Percentiles rank a stretch among this genome's conserved stretches.
These are phyloP conservation scores for Drosophila mimetica DNA, from an alignment of 2,888 invertebrate species.

Conservation along the genomic window DNA sequence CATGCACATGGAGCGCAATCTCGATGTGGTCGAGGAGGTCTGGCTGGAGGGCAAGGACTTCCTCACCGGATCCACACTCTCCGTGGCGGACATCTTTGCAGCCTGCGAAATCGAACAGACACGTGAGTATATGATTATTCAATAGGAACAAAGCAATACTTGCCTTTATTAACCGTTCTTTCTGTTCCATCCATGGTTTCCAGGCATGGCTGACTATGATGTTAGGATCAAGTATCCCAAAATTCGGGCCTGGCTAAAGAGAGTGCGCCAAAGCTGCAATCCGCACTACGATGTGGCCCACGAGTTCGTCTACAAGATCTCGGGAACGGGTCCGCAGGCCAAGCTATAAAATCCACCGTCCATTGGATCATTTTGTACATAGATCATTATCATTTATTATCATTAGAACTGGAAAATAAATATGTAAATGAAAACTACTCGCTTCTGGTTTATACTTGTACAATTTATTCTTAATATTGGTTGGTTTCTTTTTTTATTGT, in stretches of 20 bases:
- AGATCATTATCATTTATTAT: constrained; percentile 9
- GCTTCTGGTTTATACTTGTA: constrained; percentile 55
- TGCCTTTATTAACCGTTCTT: too few relatives aligned
- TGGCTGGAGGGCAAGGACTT: constrained; percentile 86
- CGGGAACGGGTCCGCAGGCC: constrained; percentile 79
- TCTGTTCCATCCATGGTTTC: not conserved
- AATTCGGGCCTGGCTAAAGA: constrained; percentile 88
- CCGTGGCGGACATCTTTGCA: constrained; percentile 90
- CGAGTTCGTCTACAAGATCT: constrained; percentile 86
- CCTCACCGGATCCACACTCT: constrained; percentile 87
- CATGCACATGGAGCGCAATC: constrained; percentile 85
- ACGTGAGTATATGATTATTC: constrained; percentile 85
- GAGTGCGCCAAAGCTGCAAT: constrained; percentile 87
- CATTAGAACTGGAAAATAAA: too few relatives aligned
- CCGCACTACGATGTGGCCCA: constrained; percentile 89
- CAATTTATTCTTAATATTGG: constrained; percentile 51
- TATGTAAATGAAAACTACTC: not conserved
- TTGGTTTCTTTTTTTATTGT: constrained; percentile 63
- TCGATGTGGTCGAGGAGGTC: constrained; percentile 86
- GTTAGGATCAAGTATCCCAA: constrained; percentile 86
- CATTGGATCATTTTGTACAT: constrained; percentile 21
- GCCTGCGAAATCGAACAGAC: constrained; percentile 92
- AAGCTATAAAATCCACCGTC: constrained; percentile 61
- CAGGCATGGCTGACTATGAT: constrained; percentile 89
- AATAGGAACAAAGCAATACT: too few relatives aligned